A percentile compares a stretch with the other conserved stretches of the same genome.
Evolutionary conservation across 2,888 invertebrate species (phyloP).

Genomic region (Archips xylosteana): DNA sequence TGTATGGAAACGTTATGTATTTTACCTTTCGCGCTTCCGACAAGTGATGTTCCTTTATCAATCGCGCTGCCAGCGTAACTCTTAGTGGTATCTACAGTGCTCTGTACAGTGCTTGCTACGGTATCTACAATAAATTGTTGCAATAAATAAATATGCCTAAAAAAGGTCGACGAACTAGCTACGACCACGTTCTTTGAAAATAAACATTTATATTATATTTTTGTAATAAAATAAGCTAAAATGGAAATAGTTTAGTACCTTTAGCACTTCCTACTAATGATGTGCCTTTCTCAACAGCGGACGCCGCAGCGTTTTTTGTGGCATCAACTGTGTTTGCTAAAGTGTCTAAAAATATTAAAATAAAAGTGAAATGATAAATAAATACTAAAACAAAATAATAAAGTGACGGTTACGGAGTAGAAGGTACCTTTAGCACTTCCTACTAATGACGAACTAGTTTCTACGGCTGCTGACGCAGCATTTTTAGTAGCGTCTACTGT

Average conservation of each 20-base stretch:
- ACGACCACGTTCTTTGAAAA: not conserved
- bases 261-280: constrained; percentile 61
- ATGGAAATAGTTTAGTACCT: constrained; percentile 50
- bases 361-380: constrained; percentile 13
- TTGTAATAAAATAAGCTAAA: not conserved
- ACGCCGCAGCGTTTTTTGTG: constrained; percentile 62
- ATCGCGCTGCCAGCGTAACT: constrained; percentile 75
- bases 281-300: constrained; percentile 61
- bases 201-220: not conserved
- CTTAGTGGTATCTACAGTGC: constrained; percentile 74
- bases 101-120: constrained; percentile 62
- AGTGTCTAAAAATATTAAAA: constrained; percentile 60
- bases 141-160: not conserved
- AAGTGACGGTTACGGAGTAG: not conserved
- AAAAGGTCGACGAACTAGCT: not conserved
- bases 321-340: constrained; percentile 64
- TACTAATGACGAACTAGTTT: constrained; percentile 60
- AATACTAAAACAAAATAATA: not conserved
- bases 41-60: constrained; percentile 69
- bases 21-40: constrained; percentile 56
- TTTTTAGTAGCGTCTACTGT: constrained; percentile 58
- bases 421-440: constrained; percentile 50
- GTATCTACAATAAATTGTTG: constrained; percentile 51
- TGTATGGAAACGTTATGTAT: constrained; percentile 1
- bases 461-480: constrained; percentile 52